Percentiles rank a stretch among this genome's conserved stretches.
Evolutionary conservation across 2,113 vertebrate species (phyloP).

Genomic region (Sinocyclocheilus anophthalmus): DNA sequence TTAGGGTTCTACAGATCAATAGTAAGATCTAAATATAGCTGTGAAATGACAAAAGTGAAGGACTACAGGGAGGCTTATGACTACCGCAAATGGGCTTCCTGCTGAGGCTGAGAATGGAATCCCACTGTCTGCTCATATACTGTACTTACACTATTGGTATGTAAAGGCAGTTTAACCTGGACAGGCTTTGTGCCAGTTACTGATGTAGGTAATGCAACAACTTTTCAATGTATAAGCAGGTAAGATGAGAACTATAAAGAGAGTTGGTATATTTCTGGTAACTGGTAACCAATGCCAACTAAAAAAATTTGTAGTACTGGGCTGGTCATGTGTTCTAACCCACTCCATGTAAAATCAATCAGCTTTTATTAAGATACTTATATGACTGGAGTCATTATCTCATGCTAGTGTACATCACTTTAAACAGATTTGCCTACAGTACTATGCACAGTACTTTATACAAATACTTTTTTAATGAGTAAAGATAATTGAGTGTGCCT

Average conservation of each 20-base stretch:
- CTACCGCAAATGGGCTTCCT: neutral
- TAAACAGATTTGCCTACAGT: neutral
- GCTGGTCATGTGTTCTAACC: neutral
- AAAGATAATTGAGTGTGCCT: neutral
- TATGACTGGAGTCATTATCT: neutral
- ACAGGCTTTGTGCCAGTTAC: neutral
- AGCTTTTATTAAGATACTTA: neutral
- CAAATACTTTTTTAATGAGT: conserved; percentile 1
- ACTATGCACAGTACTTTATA: neutral
- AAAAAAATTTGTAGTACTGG: neutral
- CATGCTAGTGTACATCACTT: too few relatives aligned
- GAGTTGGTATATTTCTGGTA: neutral
- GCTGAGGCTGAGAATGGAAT: neutral
- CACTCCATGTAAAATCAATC: neutral
- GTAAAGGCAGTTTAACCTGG: neutral
- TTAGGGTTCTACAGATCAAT: conserved; percentile 22
- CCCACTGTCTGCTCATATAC: conserved; percentile 11
- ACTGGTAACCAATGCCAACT: neutral
- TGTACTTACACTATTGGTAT: neutral
- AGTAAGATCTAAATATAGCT: neutral
- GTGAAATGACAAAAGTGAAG: neutral
- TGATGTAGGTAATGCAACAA: neutral
- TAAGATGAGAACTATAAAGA: neutral
- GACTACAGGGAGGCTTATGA: neutral
- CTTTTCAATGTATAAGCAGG: neutral